Evolutionary conservation across 2,113 vertebrate species (phyloP).

Genomic region (Arizona elegans): DNA sequence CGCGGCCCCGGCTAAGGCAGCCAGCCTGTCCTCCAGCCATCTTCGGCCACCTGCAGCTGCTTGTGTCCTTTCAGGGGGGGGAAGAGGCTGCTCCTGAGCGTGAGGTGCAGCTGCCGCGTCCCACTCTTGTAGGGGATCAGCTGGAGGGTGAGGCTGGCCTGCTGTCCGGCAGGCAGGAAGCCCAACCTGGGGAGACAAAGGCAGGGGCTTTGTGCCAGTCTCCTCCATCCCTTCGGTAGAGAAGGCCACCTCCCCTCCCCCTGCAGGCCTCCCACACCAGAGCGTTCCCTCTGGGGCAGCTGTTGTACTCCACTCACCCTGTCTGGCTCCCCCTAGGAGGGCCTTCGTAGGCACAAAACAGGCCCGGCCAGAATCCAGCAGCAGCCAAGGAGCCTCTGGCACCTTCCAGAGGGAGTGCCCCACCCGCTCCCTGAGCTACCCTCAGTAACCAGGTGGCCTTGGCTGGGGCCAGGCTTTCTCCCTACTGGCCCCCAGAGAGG

Average conservation of each 20-base stretch:
- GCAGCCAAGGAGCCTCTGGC: neutral
- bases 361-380: neutral
- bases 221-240: neutral
- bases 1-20: neutral
- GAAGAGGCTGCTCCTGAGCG: constrained; percentile 60
- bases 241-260: neutral
- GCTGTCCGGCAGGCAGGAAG: constrained; percentile 47
- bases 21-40: neutral
- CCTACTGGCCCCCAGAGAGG: neutral
- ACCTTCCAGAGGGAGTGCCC: neutral
- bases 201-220: neutral
- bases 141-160: constrained; percentile 42
- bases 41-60: constrained; percentile 43
- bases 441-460: neutral
- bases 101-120: constrained; percentile 61
- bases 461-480: neutral
- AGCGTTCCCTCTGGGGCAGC: too few relatives aligned
- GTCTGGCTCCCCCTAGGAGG: neutral
- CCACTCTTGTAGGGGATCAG: constrained; percentile 61
- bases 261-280: neutral
- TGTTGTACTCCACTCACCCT: neutral
- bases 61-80: constrained; percentile 60
- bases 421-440: neutral
- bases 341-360: neutral
- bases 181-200: constrained; percentile 48